These are phyloP conservation scores for Drosophila greeni DNA, from an alignment of 2,888 invertebrate species.

Conservation along the genomic window DNA sequence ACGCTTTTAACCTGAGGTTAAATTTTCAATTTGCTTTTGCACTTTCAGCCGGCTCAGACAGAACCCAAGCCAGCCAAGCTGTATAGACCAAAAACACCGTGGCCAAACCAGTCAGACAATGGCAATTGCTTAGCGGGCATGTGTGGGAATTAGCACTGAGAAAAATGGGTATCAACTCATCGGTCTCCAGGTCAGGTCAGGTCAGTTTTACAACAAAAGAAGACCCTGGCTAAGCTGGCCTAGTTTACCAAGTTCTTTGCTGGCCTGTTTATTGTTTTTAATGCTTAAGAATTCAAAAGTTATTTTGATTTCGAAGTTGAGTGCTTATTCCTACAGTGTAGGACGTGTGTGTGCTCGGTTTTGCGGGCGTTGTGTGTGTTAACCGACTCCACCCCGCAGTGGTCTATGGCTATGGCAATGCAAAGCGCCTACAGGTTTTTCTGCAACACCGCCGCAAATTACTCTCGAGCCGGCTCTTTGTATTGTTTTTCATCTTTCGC, in stretches of 20 bases:
- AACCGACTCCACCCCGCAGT: conserved; percentile 34
- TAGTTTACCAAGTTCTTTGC: not conserved
- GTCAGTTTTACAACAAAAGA: not conserved
- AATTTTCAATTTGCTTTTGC: conserved; percentile 70
- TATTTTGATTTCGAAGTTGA: not conserved
- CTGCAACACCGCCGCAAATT: conserved; percentile 58
- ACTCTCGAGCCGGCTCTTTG: conserved; percentile 52
- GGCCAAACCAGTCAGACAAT: conserved; percentile 27
- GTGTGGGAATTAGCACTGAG: conserved; percentile 4
- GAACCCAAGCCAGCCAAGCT: conserved; percentile 25
- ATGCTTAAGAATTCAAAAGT: not conserved
- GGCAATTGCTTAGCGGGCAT: conserved; percentile 19
- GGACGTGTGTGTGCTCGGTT: conserved; percentile 16
- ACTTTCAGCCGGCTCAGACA: conserved; percentile 52
- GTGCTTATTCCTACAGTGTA: not conserved
- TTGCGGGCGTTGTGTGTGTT: conserved; percentile 30
- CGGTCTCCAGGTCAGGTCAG: not conserved
- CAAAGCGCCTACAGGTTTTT: conserved; percentile 58
- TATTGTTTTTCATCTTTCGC: conserved; percentile 39
- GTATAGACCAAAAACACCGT: conserved; percentile 20
- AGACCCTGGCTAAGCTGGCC: too few relatives aligned
- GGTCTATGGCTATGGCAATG: conserved; percentile 47
- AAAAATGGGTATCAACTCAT: not conserved
- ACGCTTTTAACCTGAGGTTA: conserved; percentile 72
- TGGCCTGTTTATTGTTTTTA: not conserved